phyloP scores from a whole-genome alignment of 2,113 vertebrate species.

The cattle (Bos taurus) region ARS-UCD2.0 NC_037331.1:100737501-100738000 shows the following conservation, averaged over 20 bases:
- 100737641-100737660: background rate
- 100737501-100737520: fast-evolving
- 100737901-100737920: background rate
- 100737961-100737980: background rate
- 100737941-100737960: background rate
- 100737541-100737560: background rate
- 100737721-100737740: background rate
- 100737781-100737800: background rate
- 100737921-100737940: background rate
- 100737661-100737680: background rate
- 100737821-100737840: background rate
- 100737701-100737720: background rate
- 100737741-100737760: background rate
- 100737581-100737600: background rate
- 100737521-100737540: background rate
- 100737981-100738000: background rate
- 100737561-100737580: background rate
- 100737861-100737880: background rate
- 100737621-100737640: background rate
- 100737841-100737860: background rate
- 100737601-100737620: background rate
- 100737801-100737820: background rate
- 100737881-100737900: background rate
- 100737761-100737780: background rate
- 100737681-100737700: background rate